Evolutionary conservation across 2,888 invertebrate genomes (phyloP), one percentile per base, ranked within the genome.

Genomic region (Conchocele bisecta): DNA sequence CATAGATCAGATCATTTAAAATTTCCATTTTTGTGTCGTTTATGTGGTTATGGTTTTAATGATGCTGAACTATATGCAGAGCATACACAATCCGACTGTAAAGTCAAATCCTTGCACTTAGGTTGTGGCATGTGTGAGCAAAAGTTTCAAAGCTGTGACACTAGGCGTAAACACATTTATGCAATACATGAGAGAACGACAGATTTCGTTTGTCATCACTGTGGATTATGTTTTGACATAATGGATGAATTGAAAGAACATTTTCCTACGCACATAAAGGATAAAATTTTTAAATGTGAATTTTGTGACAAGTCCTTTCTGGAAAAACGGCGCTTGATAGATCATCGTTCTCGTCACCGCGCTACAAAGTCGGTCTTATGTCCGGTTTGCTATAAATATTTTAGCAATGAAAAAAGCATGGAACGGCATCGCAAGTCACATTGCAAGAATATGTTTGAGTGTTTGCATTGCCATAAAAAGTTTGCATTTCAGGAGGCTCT

Each of bases 371-470:
- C 61, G 2, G 61, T 59, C 37, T 44, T 70, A 44, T 76, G 76
- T 46, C 29, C 59, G 15, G 70, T 72, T 5, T 76, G 76, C 41
- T 51, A 66, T 22, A 65, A 63, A 13, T 59, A 33, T n/a, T 69
- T 70, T 31, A 50, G 58, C 13, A 76, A 72, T 24, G 59, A 56
- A 39, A 72, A 69, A 42, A 69, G 72, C 44, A 46, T 76, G 7
- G 69, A 73, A 31, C 35, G 64, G n/a, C 76, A 76, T 42, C 65
- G 72, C 15, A 69, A 73, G 31, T 66, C 66, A 0, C 76, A 76
- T 37, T 46, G 51, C n/a, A 39, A 65, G 7, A 53, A 51, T 5
- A 73, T 58, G 37, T 26, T 41, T 20, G 15, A 42, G 1, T 76
- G 76, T 44, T 58, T 59, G 35, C 48, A 37, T 20, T 76, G 76